Evolutionary conservation across 2,888 invertebrate species (phyloP).

Genomic region (Mythimna vitellina): DNA sequence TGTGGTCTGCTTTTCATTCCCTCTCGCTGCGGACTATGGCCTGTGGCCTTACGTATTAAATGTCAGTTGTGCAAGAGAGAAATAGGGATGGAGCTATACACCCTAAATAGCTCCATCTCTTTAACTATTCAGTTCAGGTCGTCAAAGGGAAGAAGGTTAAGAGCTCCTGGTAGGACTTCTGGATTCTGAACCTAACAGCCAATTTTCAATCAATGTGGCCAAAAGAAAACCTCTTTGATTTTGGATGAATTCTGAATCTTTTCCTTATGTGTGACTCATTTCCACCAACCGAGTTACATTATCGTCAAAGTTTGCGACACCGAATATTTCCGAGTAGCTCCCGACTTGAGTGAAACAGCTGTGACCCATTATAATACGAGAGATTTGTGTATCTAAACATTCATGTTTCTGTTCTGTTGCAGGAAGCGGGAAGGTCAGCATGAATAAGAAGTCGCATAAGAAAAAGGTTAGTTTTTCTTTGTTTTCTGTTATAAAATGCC

Average conservation of each 20-base stretch:
- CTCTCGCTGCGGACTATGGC: too few species aligned
- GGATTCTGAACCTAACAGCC: too few species aligned
- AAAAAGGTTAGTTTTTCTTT: slow-evolving; percentile 82
- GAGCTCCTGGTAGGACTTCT: too few species aligned
- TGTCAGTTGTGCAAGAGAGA: too few species aligned
- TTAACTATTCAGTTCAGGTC: too few species aligned
- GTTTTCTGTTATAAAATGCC: not conserved
- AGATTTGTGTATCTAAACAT: slow-evolving; percentile 53
- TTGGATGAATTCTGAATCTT: not conserved
- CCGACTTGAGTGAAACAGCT: slow-evolving; percentile 53
- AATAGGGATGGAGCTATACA: too few species aligned
- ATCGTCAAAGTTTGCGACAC: slow-evolving; percentile 50
- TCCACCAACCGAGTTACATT: slow-evolving; percentile 16
- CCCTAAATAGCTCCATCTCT: too few species aligned
- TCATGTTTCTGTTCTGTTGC: slow-evolving; percentile 74
- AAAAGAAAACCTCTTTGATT: too few species aligned
- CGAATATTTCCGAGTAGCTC: slow-evolving; percentile 37
- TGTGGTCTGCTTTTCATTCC: too few species aligned
- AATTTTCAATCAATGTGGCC: too few species aligned
- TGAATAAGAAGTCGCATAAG: slow-evolving; percentile 87
- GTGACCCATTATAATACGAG: slow-evolving; percentile 51
- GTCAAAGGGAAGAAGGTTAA: too few species aligned
- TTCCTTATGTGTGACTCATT: slow-evolving; percentile 6
- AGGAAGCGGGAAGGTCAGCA: slow-evolving; percentile 70
- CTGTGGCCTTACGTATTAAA: too few species aligned